Evolutionary conservation across 1,140 invertebrate genomes (phyloP).

Genomic region (Temnothorax curvispinosus): DNA sequence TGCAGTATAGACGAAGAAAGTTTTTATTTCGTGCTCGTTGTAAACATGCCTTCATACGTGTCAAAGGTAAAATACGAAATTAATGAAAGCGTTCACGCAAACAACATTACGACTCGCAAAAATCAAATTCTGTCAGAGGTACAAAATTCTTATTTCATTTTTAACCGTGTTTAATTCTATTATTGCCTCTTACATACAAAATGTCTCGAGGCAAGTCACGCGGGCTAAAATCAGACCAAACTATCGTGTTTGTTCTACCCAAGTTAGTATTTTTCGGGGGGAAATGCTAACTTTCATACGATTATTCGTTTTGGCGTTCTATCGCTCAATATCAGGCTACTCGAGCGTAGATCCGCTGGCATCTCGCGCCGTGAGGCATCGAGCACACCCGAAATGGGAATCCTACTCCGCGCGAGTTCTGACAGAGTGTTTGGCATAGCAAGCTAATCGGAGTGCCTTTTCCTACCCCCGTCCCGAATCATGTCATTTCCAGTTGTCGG

Average conservation of each 20-base stretch:
- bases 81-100: background rate
- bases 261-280: background rate
- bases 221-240: background rate
- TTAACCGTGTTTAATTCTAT: background rate
- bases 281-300: background rate
- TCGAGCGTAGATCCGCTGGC: background rate
- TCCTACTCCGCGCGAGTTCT: slow-evolving; percentile 1
- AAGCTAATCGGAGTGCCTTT: slow-evolving; percentile 33
- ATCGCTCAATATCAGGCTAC: slow-evolving; percentile 18
- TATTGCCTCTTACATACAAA: background rate
- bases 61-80: background rate
- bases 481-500: slow-evolving; percentile 46
- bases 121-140: background rate
- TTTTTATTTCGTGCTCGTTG: background rate
- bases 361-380: slow-evolving; percentile 10
- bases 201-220: background rate
- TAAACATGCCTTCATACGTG: background rate
- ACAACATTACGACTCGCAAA: background rate
- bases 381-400: slow-evolving; percentile 1
- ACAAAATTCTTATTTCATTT: background rate
- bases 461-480: slow-evolving; percentile 24
- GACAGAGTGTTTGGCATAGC: slow-evolving; percentile 62
- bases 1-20: background rate
- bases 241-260: background rate
- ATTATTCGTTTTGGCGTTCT: background rate